Conservation (phyloP, 2,113 vertebrate species). For the Pachyramphus minor region DNA sequence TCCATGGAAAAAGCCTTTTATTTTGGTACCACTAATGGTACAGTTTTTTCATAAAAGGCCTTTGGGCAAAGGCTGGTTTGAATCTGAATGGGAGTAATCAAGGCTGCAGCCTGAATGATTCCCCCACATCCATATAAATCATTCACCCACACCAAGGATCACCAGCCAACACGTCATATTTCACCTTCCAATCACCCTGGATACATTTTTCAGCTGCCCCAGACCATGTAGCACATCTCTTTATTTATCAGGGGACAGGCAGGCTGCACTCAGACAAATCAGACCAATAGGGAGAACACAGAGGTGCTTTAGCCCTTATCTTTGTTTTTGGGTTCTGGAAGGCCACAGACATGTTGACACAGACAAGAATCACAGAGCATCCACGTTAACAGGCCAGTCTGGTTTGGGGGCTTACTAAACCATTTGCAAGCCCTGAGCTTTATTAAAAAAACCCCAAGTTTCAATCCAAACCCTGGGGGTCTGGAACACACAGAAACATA, state of each 20-base stretch:
- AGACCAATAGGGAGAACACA: not conserved
- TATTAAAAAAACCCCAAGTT: not conserved
- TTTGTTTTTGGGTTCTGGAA: not conserved
- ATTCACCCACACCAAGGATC: not conserved
- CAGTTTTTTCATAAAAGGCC: not conserved
- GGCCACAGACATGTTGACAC: not conserved
- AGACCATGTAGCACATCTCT: not conserved
- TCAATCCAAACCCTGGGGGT: rapidly evolving
- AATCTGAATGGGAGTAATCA: not conserved
- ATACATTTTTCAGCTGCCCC: not conserved
- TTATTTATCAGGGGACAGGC: not conserved
- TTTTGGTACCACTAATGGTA: not conserved
- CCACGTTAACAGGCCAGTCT: not conserved
- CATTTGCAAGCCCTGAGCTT: not conserved
- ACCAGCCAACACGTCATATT: not conserved
- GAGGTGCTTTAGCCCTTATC: not conserved
- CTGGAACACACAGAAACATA: not conserved
- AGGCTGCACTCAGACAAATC: not conserved
- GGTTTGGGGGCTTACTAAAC: not conserved
- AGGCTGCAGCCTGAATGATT: not conserved
- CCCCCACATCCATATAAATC: not conserved
- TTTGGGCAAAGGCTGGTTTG: not conserved
- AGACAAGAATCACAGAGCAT: not conserved
- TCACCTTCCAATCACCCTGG: not conserved
- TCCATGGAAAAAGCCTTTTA: not conserved